These are phyloP conservation scores for Amphimedon queenslandica DNA, from an alignment of 37 sponge, comb jelly and placozoan species.

Conservation along the genomic window DNA sequence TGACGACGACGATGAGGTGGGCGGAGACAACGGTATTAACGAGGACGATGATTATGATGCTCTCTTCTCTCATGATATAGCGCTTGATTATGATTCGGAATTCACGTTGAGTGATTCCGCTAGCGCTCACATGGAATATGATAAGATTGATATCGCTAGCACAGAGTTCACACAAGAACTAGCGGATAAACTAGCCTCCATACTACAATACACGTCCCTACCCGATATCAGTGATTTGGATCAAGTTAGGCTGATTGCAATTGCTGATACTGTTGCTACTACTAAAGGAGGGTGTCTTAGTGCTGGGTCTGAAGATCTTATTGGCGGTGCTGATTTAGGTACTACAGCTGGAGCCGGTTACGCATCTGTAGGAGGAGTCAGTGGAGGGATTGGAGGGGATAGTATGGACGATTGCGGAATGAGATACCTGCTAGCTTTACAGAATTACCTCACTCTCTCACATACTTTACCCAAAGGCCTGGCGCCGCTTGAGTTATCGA, in stretches of 20 bases:
- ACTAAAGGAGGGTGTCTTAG: conserved; percentile 23
- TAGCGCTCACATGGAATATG: conserved; percentile 6
- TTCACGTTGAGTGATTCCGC: conserved; percentile 16
- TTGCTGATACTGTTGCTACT: conserved; percentile 81
- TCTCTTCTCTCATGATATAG: conserved; percentile 30
- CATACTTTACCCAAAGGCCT: conserved; percentile 44
- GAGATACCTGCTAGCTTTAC: conserved; percentile 76
- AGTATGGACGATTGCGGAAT: conserved; percentile 96
- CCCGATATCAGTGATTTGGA: conserved; percentile 76
- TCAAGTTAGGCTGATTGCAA: conserved; percentile 71
- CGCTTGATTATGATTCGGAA: conserved; percentile 17
- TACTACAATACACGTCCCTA: conserved; percentile 52
- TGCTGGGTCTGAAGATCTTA: neutral
- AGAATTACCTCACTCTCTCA: conserved; percentile 44
- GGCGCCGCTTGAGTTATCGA: conserved; percentile 20
- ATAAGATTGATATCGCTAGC: conserved; percentile 26
- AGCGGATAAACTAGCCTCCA: conserved; percentile 27
- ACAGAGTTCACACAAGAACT: conserved; percentile 40
- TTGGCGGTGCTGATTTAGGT: conserved; percentile 2
- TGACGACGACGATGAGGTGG: neutral
- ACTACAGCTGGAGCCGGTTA: conserved; percentile 51
- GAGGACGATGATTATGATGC: conserved; percentile 51
- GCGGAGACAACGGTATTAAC: neutral
- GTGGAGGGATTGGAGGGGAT: conserved; percentile 52
- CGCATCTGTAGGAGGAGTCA: conserved; percentile 19